phyloP scores from a whole-genome alignment of 1,140 invertebrate genomes.

The Bombyx mandarina region DNA sequence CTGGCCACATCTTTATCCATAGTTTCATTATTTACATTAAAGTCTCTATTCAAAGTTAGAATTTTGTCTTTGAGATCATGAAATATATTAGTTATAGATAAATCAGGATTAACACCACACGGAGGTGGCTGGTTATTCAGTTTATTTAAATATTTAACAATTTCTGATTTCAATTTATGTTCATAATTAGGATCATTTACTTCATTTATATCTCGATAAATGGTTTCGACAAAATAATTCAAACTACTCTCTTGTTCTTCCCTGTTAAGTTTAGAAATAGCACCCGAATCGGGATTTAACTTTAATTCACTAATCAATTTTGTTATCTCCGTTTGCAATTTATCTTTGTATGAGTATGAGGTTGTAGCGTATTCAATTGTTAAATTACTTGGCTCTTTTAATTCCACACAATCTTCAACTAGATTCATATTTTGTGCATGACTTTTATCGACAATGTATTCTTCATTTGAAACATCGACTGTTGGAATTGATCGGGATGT shows the following conservation, averaged over 20 bases:
- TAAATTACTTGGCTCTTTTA: background rate
- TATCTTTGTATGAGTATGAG: constrained; percentile 7
- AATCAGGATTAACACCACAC: background rate
- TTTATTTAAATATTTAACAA: constrained; percentile 12
- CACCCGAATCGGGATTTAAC: constrained; percentile 8
- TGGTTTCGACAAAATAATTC: constrained; percentile 10
- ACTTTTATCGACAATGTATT: background rate
- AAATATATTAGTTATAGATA: background rate
- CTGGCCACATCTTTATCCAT: constrained; percentile 1
- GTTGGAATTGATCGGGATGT: background rate
- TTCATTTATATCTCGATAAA: constrained; percentile 4
- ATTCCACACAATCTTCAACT: background rate
- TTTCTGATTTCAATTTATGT: constrained; percentile 11
- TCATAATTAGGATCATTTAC: constrained; percentile 10
- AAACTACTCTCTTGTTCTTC: constrained; percentile 5
- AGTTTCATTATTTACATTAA: constrained; percentile 14
- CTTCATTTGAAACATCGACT: background rate
- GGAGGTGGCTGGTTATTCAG: background rate
- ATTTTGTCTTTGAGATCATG: background rate
- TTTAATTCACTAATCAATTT: constrained; percentile 16
- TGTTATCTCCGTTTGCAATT: constrained; percentile 10
- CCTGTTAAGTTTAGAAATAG: constrained; percentile 8
- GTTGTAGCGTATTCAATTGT: background rate
- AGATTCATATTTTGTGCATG: background rate
- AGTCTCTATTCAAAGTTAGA: constrained; percentile 6